Percentiles rank a stretch among this genome's conserved stretches.
Evolutionary conservation across 2,888 invertebrate species (phyloP).

Genomic region (Syrphus vitripennis): DNA sequence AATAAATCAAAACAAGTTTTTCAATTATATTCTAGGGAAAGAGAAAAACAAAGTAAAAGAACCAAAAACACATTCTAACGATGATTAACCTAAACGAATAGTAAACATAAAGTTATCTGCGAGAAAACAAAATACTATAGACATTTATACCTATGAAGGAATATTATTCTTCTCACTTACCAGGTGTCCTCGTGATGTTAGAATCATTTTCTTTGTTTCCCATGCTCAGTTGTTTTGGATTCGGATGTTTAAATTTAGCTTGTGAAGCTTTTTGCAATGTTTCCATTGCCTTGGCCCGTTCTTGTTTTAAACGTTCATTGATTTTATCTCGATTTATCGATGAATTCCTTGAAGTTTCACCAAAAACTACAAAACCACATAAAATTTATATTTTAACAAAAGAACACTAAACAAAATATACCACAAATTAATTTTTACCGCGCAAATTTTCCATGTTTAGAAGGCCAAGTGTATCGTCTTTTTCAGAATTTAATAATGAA

Average conservation of each 20-base stretch:
- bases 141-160: too few species aligned
- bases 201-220: conserved; percentile 59
- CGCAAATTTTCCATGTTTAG: conserved; percentile 76
- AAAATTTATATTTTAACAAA: neutral
- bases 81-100: too few species aligned
- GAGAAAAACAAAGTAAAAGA: too few species aligned
- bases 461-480: conserved; percentile 61
- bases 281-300: conserved; percentile 76
- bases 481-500: conserved; percentile 45
- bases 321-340: conserved; percentile 49
- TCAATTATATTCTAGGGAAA: too few species aligned
- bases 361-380: conserved; percentile 74
- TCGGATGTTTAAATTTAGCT: conserved; percentile 63
- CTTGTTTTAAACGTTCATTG: conserved; percentile 72
- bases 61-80: too few species aligned
- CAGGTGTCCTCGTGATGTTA: conserved; percentile 43
- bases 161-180: conserved; percentile 15
- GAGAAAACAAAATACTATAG: too few species aligned
- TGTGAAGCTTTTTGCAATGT: conserved; percentile 74
- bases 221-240: conserved; percentile 7
- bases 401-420: neutral
- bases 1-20: too few species aligned
- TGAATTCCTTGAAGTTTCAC: conserved; percentile 74
- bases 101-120: too few species aligned
- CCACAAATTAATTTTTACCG: conserved; percentile 69